Evolutionary conservation across 2,113 vertebrate genomes (phyloP), one percentile per base, ranked within the genome.

Genomic region (Entelurus aequoreus): DNA sequence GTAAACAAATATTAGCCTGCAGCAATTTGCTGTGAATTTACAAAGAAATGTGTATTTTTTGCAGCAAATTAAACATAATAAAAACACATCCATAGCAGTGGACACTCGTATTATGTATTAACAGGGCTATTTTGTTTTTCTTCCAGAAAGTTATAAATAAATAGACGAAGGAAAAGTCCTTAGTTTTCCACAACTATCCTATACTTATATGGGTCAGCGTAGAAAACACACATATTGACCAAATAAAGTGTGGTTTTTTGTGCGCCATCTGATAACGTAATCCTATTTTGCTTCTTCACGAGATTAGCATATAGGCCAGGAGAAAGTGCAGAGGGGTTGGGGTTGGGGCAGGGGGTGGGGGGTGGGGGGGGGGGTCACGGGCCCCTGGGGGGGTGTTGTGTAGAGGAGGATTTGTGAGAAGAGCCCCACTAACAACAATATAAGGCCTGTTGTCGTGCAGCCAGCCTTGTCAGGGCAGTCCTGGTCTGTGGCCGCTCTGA

Each of bases 401-500:
- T 57, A 59, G 37, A 47, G 52, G 57, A 65, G 54, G 69, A 47
- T 16, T 36, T 68, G 40, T 50, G 71, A 49, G 47, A 28, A 19
- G 55, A 52, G 64, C 21, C 46, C 46, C 44, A 65, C 52, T 63
- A 69, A 74, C 72, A 69, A 85, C 80, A 85, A 78, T 78, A 65
- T 51, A 12, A 61, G 69, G 72, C 62, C 69, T 76, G 76, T 72
- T 78, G 46, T 65, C 57, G 53, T 75, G 68, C 61, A 52, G 66
- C 53, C 60, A 5, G 36, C 54, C 54, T 19, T 60, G 51, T 6
- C 51, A 46, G 62, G 71, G 65, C 74, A 69, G 73, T 38, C 71
- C 74, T 67, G 61, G 62, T 37, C 48, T 63, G 60, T 14, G n/a
- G 65, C 66, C 6, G 59, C 65, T 60, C 68, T 48, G 60, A 66